Conservation (phyloP, 2,797 vertebrate genomes). For the Psittacula echo region DNA sequence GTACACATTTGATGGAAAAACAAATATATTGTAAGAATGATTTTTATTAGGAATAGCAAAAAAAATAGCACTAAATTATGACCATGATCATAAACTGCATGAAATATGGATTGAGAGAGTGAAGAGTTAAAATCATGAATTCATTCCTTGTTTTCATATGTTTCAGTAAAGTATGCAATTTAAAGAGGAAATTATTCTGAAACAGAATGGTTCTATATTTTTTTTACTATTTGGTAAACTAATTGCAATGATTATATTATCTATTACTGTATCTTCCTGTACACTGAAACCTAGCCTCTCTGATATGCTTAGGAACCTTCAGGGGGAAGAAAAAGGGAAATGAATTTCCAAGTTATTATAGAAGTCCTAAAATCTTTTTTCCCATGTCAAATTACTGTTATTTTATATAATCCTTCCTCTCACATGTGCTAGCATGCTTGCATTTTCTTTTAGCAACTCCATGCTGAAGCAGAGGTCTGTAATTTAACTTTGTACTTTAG, state of each 20-base stretch:
- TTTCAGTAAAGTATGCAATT: neutral
- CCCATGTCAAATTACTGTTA: neutral
- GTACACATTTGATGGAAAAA: neutral
- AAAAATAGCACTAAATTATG: slow-evolving; percentile 2
- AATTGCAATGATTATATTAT: neutral
- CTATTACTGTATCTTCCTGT: neutral
- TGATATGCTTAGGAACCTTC: neutral
- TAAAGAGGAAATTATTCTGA: neutral
- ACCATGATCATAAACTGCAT: neutral
- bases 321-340: neutral
- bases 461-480: slow-evolving; percentile 5
- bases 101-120: neutral
- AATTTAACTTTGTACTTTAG: slow-evolving; percentile 34
- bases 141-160: neutral
- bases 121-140: neutral
- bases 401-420: neutral
- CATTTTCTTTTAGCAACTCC: neutral
- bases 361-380: neutral
- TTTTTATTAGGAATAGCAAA: neutral
- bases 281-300: neutral
- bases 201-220: neutral
- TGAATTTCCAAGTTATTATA: neutral
- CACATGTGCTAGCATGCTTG: neutral
- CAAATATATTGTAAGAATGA: neutral
- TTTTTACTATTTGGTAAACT: neutral